Conservation (phyloP, 2,888 invertebrate genomes). For the Parapristionchus giblindavisi region DNA sequence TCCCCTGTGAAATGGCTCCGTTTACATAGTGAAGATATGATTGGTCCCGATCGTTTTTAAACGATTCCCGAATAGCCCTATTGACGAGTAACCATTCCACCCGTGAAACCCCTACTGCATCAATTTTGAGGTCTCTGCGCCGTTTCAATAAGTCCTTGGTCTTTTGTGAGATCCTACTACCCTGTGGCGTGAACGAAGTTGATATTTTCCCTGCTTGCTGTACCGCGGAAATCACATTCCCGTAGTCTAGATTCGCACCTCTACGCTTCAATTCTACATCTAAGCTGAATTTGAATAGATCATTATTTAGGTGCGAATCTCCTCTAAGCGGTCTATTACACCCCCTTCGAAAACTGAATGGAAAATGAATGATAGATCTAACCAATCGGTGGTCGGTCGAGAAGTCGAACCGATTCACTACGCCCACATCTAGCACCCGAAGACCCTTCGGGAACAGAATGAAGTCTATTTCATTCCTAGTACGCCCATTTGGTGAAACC, state of each 20-base stretch:
- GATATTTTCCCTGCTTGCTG: constrained; percentile 8
- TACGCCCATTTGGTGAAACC: not conserved
- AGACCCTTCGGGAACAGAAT: not conserved
- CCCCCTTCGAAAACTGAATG: not conserved
- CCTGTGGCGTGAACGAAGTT: not conserved
- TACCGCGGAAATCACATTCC: not conserved
- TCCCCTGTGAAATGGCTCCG: not conserved
- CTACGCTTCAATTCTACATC: constrained; percentile 9
- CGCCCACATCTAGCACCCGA: constrained; percentile 2
- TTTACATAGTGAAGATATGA: not conserved
- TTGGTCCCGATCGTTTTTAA: constrained; percentile 1
- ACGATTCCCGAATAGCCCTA: constrained; percentile 7
- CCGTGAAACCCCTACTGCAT: no score
- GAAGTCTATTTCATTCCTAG: not conserved
- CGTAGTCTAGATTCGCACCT: constrained; percentile 1
- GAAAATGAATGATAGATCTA: not conserved
- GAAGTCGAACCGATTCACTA: no score
- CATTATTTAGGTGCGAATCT: no score
- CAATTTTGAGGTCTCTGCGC: not conserved
- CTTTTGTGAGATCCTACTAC: not conserved
- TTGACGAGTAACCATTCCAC: not conserved
- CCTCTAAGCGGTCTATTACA: no score
- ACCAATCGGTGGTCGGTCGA: constrained; percentile 3
- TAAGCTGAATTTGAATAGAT: no score
- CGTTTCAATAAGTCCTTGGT: not conserved